Evolutionary conservation across 2,888 invertebrate genomes (phyloP).

Genomic region (Nycteola revayana): DNA sequence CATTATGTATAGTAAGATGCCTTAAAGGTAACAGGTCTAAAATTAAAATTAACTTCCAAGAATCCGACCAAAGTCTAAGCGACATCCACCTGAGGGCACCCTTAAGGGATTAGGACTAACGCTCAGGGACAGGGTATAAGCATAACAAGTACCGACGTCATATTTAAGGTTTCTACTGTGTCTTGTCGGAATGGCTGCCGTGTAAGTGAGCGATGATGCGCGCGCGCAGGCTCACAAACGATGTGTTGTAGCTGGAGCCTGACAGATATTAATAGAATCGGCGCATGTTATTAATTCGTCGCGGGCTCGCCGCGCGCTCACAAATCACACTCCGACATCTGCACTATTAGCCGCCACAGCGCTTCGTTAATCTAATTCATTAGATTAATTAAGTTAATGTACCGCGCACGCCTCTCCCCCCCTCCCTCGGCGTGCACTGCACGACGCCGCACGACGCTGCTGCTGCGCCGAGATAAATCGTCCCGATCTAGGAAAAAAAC

Average conservation of each 20-base stretch:
- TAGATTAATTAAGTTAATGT: conserved; percentile 56
- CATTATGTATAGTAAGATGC: too few relatives aligned
- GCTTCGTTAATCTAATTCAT: conserved; percentile 50
- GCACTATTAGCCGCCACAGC: conserved; percentile 20
- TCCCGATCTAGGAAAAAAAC: conserved; percentile 45
- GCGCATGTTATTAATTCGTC: conserved; percentile 35
- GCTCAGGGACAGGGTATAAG: too few relatives aligned
- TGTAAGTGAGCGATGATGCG: neutral
- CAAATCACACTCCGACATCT: conserved; percentile 33
- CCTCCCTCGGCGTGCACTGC: conserved; percentile 23
- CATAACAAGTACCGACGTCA: too few relatives aligned
- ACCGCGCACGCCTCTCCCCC: conserved; percentile 30
- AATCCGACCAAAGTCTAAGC: too few relatives aligned
- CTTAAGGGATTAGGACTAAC: too few relatives aligned
- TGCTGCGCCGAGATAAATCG: conserved; percentile 37
- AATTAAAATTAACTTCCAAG: too few relatives aligned
- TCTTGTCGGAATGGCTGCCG: too few relatives aligned
- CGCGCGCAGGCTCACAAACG: conserved; percentile 12
- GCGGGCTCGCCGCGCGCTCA: conserved; percentile 24
- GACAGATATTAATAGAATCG: conserved; percentile 46
- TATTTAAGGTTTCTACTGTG: too few relatives aligned
- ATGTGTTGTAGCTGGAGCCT: conserved; percentile 11
- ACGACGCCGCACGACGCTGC: conserved; percentile 23
- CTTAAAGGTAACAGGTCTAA: too few relatives aligned
- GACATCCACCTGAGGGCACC: too few relatives aligned